Evolutionary conservation across 2,797 vertebrate species (phyloP), one percentile per base, ranked within the genome.

Genomic region (Rhynchotus rufescens): DNA sequence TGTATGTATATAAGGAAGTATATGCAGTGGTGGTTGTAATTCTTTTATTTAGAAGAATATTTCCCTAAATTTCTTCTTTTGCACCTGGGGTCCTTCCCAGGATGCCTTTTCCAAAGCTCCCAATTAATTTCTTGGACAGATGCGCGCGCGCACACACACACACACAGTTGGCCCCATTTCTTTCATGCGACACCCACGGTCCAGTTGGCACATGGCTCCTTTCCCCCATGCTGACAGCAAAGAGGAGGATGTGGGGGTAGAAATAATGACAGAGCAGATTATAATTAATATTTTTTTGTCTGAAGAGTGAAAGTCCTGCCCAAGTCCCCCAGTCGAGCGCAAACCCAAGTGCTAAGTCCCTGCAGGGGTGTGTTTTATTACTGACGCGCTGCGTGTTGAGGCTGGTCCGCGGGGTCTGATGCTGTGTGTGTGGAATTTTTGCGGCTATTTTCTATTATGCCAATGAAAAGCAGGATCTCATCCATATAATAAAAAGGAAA

Each of bases 361-460:
- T 85, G 65, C 86, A 91, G 91, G 95, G 96, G 95, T 97, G 96
- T 97, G 97, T 97, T 97, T 97, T 94, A 95, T 90, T 93, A 67
- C 93, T 96, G 96, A 96, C 97, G 95, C 97, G 97, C 59, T 97
- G 97, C 99, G 21, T 99, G 99, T 98, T 61, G 94, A 96, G 98
- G 98, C 99, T 97, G 98, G 99, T 98, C 30, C 82, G 67, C 10
- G 28, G 94, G 91, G 94, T 97, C 97, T 98, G 98, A 99, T 98
- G 98, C 97, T 98, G 98, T 98, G 96, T 96, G 96, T 98, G 95
- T 98, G 98, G 98, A 99, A 99, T 99, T 98, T 82, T 97, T 98
- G 98, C 98, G 98, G 98, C 97, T 98, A 97, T 98, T 98, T 97
- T 96, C 97, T 96, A 96, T 97, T 96, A 86, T 97, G 88, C 95